Evolutionary conservation across 2,888 invertebrate genomes (phyloP), one percentile per base, ranked within the genome.

Genomic region (Plagodis pulveraria): DNA sequence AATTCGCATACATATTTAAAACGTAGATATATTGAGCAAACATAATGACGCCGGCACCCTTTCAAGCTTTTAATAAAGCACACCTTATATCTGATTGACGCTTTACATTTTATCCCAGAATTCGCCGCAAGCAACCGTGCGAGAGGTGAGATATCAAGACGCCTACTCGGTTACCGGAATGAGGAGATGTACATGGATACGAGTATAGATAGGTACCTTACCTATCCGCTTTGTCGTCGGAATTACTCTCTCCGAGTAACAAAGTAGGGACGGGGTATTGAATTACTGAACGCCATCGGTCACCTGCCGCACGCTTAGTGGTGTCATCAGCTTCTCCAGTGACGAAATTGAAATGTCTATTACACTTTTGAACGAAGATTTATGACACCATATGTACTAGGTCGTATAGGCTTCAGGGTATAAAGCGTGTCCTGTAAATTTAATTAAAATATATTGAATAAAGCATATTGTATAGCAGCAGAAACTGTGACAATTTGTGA

Each of bases 171-270:
- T 56, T 64, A 51, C 60, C 56, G 59, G 4, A 22, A 22, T 22
- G 50, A 48, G 41, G 62, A 55, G 63, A 50, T 58, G 36, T 42
- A 42, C 43, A 48, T 56, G 59, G 44, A 52, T 57, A 57, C 41
- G 35, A 22, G 22, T 22, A 22, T 22, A 22, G 22, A 22, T 22
- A 22, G 22, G 22, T 4, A 22, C 22, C 22, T 22, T 51, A 52
- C 57, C 64, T 66, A 61, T 77, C 74, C 76, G 80, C 79, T 78
- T 77, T 78, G 76, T 82, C 83, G 81, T 78, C 76, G 74, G 77
- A 81, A 84, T 84, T 76, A 78, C 80, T 80, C 77, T 70, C 77
- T 77, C 75, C 71, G 59, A 54, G 74, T 76, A 76, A 82, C 78
- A 81, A 80, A 83, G 80, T 80, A 75, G 67, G 66, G 69, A 62